Evolutionary conservation across 2,797 vertebrate species (phyloP).

Genomic region (Hemibagrus guttatus): DNA sequence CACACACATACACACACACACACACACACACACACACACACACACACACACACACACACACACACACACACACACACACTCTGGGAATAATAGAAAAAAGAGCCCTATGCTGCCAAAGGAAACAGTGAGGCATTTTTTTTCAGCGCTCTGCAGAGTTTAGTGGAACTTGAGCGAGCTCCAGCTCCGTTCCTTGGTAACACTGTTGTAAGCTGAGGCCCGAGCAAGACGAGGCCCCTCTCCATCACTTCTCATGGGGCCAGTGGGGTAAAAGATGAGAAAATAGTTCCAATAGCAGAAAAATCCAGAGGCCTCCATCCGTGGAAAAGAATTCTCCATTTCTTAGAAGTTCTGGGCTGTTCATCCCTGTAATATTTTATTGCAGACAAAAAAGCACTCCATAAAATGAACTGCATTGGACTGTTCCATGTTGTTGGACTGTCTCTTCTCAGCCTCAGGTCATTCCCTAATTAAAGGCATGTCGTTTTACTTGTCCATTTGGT

Average conservation of each 20-base stretch:
- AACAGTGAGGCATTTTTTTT: constrained; percentile 50
- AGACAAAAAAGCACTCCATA: constrained; percentile 24
- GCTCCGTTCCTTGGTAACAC: constrained; percentile 57
- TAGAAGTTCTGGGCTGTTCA: constrained; percentile 13
- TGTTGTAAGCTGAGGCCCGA: constrained; percentile 48
- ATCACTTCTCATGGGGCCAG: constrained; percentile 52
- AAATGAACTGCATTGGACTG: constrained; percentile 22
- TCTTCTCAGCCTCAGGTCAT: constrained; percentile 40
- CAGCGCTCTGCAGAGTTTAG: constrained; percentile 54
- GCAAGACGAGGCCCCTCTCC: constrained; percentile 54
- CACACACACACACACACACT: constrained; percentile 35
- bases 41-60: constrained; percentile 25
- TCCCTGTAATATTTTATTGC: constrained; percentile 20
- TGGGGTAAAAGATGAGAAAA: constrained; percentile 54
- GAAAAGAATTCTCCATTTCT: constrained; percentile 44
- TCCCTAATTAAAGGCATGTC: constrained; percentile 34
- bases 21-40: constrained; percentile 26
- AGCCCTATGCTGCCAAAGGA: constrained; percentile 52
- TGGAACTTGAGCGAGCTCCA: constrained; percentile 59
- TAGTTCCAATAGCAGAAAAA: constrained; percentile 54
- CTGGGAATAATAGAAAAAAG: constrained; percentile 55
- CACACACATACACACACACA: neutral
- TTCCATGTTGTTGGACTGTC: constrained; percentile 18
- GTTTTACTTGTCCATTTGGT: constrained; percentile 30
- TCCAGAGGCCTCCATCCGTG: constrained; percentile 49